These are phyloP conservation scores for Amphipyra berbera DNA, from an alignment of 2,888 invertebrate species.

Conservation along the genomic window DNA sequence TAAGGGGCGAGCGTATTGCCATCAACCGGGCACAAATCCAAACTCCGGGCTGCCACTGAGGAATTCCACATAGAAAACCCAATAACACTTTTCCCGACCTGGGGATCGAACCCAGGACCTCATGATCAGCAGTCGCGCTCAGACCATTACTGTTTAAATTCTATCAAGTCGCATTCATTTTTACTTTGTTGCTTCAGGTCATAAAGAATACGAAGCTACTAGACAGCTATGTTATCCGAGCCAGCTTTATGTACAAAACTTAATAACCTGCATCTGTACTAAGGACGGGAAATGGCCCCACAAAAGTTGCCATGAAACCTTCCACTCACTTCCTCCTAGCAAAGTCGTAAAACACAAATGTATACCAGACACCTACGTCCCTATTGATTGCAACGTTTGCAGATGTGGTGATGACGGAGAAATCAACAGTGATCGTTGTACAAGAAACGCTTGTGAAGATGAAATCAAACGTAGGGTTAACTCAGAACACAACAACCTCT, in stretches of 20 bases:
- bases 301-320: slow-evolving; percentile 61
- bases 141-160: background rate
- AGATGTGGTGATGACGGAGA: slow-evolving; percentile 69
- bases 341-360: slow-evolving; percentile 58
- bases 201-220: slow-evolving; percentile 4
- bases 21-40: too few species aligned
- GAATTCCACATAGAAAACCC: too few species aligned
- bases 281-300: slow-evolving; percentile 74
- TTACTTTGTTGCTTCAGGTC: slow-evolving; percentile 27
- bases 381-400: slow-evolving; percentile 77
- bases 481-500: slow-evolving; percentile 45
- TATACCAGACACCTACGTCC: slow-evolving; percentile 67
- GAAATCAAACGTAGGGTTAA: slow-evolving; percentile 40
- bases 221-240: slow-evolving; percentile 63
- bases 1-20: too few species aligned
- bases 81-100: too few species aligned
- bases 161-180: background rate
- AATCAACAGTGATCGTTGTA: slow-evolving; percentile 70
- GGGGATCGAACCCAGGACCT: too few species aligned
- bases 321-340: slow-evolving; percentile 55
- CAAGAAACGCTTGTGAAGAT: slow-evolving; percentile 70
- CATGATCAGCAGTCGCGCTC: too few species aligned
- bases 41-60: too few species aligned
- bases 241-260: slow-evolving; percentile 64
- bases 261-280: slow-evolving; percentile 71